These are phyloP conservation scores for Aptenodytes forsteri DNA, from an alignment of 2,113 vertebrate genomes.

Conservation along the genomic window DNA sequence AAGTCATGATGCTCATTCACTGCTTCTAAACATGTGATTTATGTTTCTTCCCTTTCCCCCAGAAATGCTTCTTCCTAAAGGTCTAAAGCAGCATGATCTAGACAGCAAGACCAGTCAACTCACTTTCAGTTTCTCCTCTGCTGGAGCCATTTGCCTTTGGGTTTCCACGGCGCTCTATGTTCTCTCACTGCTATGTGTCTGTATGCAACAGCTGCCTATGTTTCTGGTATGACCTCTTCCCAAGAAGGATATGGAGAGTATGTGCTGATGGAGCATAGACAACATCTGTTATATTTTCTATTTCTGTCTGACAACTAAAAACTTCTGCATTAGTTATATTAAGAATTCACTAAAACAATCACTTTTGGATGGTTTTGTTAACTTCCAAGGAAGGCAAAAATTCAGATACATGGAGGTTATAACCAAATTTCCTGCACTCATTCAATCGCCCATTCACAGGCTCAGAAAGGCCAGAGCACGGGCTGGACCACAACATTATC, in stretches of 20 bases:
- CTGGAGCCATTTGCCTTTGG: neutral
- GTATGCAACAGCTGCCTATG: neutral
- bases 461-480: neutral
- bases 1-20: neutral
- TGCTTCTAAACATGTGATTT: neutral
- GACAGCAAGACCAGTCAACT: neutral
- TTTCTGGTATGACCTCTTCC: neutral
- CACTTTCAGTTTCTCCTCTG: neutral
- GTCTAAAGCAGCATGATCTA: neutral
- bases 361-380: neutral
- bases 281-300: neutral
- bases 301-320: neutral
- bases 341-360: neutral
- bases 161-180: neutral
- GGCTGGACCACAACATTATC: neutral
- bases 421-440: neutral
- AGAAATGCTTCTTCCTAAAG: neutral
- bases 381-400: neutral
- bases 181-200: neutral
- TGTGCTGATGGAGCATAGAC: neutral
- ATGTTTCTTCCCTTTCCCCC: neutral
- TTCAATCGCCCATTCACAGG: fast-evolving
- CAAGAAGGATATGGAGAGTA: neutral
- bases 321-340: neutral
- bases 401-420: no score